Percentiles rank a stretch among this genome's conserved stretches.
Conservation (phyloP, 2,888 invertebrate genomes). For the Coremacera marginata region DNA sequence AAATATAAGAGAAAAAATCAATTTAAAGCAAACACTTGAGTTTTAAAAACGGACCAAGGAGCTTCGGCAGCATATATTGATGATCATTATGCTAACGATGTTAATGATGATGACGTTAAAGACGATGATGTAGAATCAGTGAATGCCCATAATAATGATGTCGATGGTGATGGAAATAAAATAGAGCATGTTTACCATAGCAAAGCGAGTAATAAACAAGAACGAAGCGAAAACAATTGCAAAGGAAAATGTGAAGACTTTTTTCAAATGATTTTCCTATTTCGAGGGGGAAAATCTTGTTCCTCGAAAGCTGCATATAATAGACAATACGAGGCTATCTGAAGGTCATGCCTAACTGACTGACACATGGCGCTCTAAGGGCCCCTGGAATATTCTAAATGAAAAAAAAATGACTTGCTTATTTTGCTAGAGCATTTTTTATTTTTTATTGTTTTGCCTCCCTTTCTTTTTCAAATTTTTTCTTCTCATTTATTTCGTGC, state of each 20-base stretch:
- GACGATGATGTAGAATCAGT: neutral
- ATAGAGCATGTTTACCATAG: constrained; percentile 8
- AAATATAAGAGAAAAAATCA: constrained; percentile 1
- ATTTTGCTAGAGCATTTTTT: neutral
- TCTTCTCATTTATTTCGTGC: neutral
- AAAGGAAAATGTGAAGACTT: neutral
- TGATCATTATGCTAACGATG: neutral
- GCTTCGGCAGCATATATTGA: neutral
- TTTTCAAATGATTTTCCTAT: neutral
- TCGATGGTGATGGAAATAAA: neutral
- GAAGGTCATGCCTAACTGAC: no score
- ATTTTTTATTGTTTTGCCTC: neutral
- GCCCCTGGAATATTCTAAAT: neutral
- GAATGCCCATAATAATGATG: neutral
- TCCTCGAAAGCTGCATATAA: no score
- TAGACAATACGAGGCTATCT: no score
- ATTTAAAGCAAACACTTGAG: constrained; percentile 4
- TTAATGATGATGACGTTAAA: neutral
- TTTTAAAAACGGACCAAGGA: constrained; percentile 3
- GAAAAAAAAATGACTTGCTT: constrained; percentile 2
- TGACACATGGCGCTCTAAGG: no score
- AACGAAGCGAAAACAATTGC: neutral
- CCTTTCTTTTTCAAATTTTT: neutral
- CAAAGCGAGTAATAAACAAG: neutral
- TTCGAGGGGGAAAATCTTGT: neutral